A percentile compares a stretch with the other conserved stretches of the same genome.
Conservation (phyloP, 1,140 invertebrate species). For the Dendrolimus punctatus region DNA sequence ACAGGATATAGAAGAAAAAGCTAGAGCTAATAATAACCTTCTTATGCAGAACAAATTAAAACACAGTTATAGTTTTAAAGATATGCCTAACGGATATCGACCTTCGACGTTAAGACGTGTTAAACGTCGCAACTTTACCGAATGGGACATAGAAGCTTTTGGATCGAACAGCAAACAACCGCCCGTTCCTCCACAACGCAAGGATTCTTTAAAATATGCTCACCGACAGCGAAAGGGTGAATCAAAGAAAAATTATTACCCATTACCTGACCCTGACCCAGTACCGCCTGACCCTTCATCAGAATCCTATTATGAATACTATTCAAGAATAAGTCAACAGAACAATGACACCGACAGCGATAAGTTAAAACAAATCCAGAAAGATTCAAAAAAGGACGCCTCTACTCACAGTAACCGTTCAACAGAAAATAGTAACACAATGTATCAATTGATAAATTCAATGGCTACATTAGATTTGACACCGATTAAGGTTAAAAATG, state of each 20-base stretch:
- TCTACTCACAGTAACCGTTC: conserved; percentile 18
- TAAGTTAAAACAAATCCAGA: conserved; percentile 58
- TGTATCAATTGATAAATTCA: conserved; percentile 64
- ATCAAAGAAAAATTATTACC: conserved; percentile 56
- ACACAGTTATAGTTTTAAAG: conserved; percentile 72
- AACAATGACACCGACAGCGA: conserved; percentile 66
- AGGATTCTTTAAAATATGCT: conserved; percentile 68
- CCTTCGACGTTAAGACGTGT: conserved; percentile 72
- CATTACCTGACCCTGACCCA: conserved; percentile 54
- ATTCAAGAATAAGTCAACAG: conserved; percentile 68
- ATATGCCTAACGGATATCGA: conserved; percentile 73
- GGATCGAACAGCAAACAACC: conserved; percentile 52
- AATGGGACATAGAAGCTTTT: conserved; percentile 70
- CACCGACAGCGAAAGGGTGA: conserved; percentile 63
- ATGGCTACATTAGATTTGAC: conserved; percentile 65
- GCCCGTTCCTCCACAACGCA: conserved; percentile 55
- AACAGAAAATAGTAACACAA: conserved; percentile 39
- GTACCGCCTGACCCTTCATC: conserved; percentile 60
- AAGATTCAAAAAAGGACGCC: conserved; percentile 46
- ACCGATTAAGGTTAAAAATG: conserved; percentile 46
- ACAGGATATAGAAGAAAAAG: conserved; percentile 73
- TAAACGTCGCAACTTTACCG: conserved; percentile 68
- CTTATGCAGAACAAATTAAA: conserved; percentile 65
- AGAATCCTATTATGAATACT: conserved; percentile 70
- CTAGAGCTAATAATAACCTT: conserved; percentile 63